A percentile compares a stretch with the other conserved stretches of the same genome.
Evolutionary conservation across 35 echinoderm and acorn worm genomes (phyloP).

Genomic region (Ptychodera flava): DNA sequence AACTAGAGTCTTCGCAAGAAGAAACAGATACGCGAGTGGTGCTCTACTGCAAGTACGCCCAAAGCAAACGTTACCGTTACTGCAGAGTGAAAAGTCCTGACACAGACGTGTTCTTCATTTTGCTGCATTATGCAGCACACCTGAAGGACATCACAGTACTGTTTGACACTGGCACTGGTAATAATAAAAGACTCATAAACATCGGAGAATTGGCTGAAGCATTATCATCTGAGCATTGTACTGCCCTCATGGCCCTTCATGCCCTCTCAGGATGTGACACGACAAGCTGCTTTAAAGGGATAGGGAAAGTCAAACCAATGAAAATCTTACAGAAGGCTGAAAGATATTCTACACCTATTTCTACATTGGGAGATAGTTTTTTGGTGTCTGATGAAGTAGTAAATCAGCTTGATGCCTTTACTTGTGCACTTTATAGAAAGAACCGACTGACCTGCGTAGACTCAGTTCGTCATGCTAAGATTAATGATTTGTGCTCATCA

Average conservation of each 20-base stretch:
- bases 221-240: too few species aligned
- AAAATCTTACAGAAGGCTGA: constrained; percentile 2
- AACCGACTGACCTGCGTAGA: not conserved
- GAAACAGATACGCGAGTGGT: constrained; percentile 42
- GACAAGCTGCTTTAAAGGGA: constrained; percentile 5
- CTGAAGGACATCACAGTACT: constrained; percentile 3
- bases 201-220: not conserved
- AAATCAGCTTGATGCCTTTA: constrained; percentile 13
- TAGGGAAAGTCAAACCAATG: too few species aligned
- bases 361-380: not conserved
- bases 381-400: not conserved
- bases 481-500: too few species aligned
- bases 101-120: constrained; percentile 58
- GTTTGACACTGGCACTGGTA: constrained; percentile 12
- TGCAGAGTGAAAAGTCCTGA: constrained; percentile 5
- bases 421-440: constrained; percentile 19
- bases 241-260: constrained; percentile 14
- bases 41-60: constrained; percentile 29
- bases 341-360: not conserved
- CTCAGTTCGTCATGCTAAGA: not conserved
- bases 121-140: too few species aligned
- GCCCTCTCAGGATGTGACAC: constrained; percentile 15
- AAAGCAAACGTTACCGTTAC: not conserved
- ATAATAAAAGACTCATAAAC: constrained; percentile 14
- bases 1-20: constrained; percentile 17